phyloP scores from a whole-genome alignment of 2,113 vertebrate genomes.

The Stomatorhinus ivindoensis region DNA sequence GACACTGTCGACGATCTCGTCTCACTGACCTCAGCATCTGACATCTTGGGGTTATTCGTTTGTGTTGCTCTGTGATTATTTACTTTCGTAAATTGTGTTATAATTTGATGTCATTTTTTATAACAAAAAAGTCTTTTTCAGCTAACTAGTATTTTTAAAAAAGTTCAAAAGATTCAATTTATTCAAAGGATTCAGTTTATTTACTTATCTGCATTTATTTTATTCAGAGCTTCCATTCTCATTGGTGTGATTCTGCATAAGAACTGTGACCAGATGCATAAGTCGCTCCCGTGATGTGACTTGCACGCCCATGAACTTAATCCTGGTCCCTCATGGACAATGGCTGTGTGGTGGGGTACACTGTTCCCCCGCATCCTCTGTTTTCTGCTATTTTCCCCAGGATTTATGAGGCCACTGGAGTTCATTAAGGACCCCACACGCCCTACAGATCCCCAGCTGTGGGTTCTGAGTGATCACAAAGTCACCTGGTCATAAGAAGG shows the following conservation, averaged over 20 bases:
- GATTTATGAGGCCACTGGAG: background rate
- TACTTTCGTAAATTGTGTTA: background rate
- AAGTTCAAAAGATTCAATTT: background rate
- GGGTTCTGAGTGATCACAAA: background rate
- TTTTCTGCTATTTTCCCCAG: background rate
- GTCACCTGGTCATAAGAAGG: background rate
- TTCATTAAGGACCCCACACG: background rate
- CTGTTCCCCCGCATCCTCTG: background rate
- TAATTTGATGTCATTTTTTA: background rate
- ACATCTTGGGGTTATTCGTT: background rate
- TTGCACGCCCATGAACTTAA: background rate
- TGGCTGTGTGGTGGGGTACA: background rate
- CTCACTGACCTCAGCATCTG: background rate
- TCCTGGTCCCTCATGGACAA: background rate
- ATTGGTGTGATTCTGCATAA: background rate
- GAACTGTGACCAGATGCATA: background rate
- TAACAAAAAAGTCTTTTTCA: background rate
- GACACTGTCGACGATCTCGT: background rate
- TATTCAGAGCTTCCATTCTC: background rate
- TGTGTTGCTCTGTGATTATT: background rate
- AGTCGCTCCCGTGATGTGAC: background rate
- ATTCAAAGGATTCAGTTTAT: background rate
- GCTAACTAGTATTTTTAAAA: background rate
- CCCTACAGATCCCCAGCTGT: background rate
- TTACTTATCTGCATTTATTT: background rate